phyloP scores from a whole-genome alignment of 2,888 invertebrate genomes.

The Ichneumoninae sp. region DNA sequence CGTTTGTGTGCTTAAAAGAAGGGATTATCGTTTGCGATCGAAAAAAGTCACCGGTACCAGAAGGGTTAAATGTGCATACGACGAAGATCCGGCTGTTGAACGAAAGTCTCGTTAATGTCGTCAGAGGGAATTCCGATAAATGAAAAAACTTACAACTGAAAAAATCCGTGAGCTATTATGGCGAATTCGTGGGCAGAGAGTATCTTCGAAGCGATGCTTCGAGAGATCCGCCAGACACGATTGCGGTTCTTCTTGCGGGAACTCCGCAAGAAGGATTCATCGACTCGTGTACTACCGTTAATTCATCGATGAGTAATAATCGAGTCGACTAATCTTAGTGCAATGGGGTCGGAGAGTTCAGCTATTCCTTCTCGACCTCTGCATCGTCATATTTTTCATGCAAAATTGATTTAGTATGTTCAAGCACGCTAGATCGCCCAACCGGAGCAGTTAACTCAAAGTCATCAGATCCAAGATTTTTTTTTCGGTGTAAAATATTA shows the following conservation, averaged over 20 bases:
- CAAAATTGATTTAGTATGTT: not conserved
- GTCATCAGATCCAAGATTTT: not conserved
- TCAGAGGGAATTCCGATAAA: not conserved
- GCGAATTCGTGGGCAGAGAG: conserved; percentile 21
- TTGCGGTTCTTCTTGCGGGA: conserved; percentile 42
- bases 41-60: no score
- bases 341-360: not conserved
- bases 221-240: conserved; percentile 18
- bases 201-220: not conserved
- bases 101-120: not conserved
- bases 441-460: not conserved
- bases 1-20: no score
- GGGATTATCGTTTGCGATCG: no score
- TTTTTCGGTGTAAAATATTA: not conserved
- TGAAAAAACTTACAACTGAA: not conserved
- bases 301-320: conserved; percentile 33
- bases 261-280: conserved; percentile 18
- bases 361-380: not conserved
- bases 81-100: conserved; percentile 25
- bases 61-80: not conserved
- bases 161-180: conserved; percentile 35
- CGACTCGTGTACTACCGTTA: conserved; percentile 25
- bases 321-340: conserved; percentile 2
- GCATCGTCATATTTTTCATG: not conserved
- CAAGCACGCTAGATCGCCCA: not conserved